Evolutionary conservation across 2,113 vertebrate species (phyloP), one percentile per base, ranked within the genome.

Genomic region (Lipotes vexillifer): DNA sequence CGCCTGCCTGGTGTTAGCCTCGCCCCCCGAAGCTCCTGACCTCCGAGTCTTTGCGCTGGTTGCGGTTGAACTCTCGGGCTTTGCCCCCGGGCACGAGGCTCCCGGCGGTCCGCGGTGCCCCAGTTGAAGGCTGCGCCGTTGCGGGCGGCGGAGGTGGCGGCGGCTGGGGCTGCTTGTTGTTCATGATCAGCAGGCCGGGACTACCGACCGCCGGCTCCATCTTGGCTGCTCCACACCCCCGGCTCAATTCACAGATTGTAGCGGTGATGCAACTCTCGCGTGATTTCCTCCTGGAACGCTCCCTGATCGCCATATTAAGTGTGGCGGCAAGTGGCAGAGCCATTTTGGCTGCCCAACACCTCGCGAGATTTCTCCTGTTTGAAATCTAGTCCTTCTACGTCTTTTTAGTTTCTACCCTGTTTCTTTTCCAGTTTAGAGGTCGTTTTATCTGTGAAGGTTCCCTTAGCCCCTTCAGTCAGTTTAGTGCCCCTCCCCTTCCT

Each of bases 11-110:
- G 49, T 1, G 88, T 92, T 12, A 59, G 78, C 93, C 96, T 96
- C 91, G 88, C 88, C 94, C 97, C 96, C 75, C 90, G 59, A 80
- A 61, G 83, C 85, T 93, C 63, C 99, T 97, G 97, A 99, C 99
- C 99, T 99, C 99, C 12, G 99, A 99, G 84, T 99, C 99, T 98
- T 99, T 99, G 71, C 99, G 99, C 96, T 99, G 99, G 93, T 99
- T 99, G 57, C 99, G 99, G 85, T 99, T 99, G 88, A 99, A 99
- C 93, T 99, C 99, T 0, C 98, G 98, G 36, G 99, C 98, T 92
- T 99, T 99, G 57, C 98, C 99, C 96, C 99, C 98, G 88, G 99
- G 97, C 29, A 96, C 87, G 29, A 98, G 96, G 12, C 93, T 97
- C 21, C 93, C 97, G 59, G 88, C 93, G 41, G 91, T 78, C 68